Evolutionary conservation across 2,888 invertebrate species (phyloP).

Genomic region (Meandrusa payeni): DNA sequence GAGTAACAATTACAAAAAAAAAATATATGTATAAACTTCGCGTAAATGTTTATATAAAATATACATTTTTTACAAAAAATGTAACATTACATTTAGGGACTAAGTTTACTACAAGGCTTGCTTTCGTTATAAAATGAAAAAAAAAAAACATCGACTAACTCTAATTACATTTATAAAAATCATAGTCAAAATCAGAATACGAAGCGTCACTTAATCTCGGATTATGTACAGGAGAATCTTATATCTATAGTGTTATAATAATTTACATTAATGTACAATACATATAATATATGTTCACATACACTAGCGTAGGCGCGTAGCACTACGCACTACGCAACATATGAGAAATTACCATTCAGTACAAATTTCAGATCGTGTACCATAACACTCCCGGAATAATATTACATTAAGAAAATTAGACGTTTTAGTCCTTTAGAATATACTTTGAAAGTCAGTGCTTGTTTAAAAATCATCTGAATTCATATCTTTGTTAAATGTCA

Average conservation of each 20-base stretch:
- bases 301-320: constrained; percentile 35
- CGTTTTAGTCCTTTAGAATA: constrained; percentile 1
- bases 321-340: constrained; percentile 20
- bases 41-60: constrained; percentile 73
- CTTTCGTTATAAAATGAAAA: constrained; percentile 63
- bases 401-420: constrained; percentile 3
- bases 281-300: constrained; percentile 40
- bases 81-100: constrained; percentile 53
- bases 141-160: constrained; percentile 59
- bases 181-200: constrained; percentile 55
- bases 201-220: constrained; percentile 59
- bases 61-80: constrained; percentile 77
- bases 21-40: constrained; percentile 57
- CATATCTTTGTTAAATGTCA: no score
- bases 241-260: constrained; percentile 47
- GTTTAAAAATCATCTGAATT: no score
- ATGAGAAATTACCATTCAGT: constrained; percentile 42
- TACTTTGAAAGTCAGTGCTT: background rate
- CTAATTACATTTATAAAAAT: constrained; percentile 53
- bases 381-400: constrained; percentile 17
- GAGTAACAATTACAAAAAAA: constrained; percentile 57
- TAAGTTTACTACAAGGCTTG: constrained; percentile 52
- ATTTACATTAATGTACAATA: constrained; percentile 71
- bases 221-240: constrained; percentile 59
- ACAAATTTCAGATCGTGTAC: constrained; percentile 48